Evolutionary conservation across 2,888 invertebrate genomes (phyloP), one percentile per base, ranked within the genome.

Genomic region (Rhopalosiphum nymphaeae): DNA sequence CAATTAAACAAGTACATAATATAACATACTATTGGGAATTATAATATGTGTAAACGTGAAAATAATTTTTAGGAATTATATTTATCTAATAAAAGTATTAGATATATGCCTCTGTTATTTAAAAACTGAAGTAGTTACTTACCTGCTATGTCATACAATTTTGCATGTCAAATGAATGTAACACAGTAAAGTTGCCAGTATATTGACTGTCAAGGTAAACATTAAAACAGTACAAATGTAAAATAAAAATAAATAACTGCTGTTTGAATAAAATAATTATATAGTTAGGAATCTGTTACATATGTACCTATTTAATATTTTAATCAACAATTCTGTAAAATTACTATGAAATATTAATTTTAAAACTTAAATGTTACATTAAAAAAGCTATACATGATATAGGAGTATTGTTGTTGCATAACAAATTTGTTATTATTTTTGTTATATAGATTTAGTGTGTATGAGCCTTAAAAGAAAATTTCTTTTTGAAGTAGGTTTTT

Each of bases 151-250:
- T 90, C 29, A 67, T 46, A n/a, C 46, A 67, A 67, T 2, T 44
- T 10, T 46, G 46, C 61, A 67, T 61, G 44, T 61, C 61, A 61
- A 90, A 90, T 61, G 61, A 90, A 25, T 90, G 25, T 61, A n/a
- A 86, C 1, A 46, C 13, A 29, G 56, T 88, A 36, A 56, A 88
- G 36, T 57, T 57, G 42, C 53, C 56, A 57, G n/a, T 67, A 36
- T 88, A 56, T 88, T 88, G 53, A 88, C 53, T 46, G 9, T 36
- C 26, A 61, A 61, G 1, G 44, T 90, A 90, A 90, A 90, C 44
- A 90, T 90, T 90, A n/a, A 61, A 90, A 61, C 89, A 46, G 89
- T 90, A 90, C 44, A 46, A 57, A 67, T 61, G 21, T 53, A 56
- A 88, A 46, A 46, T 46, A 42, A 42, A 49, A 56, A 89, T n/a